A percentile compares a stretch with the other conserved stretches of the same genome.
phyloP scores from a whole-genome alignment of 2,797 vertebrate genomes.

The Acanthis flammea region DNA sequence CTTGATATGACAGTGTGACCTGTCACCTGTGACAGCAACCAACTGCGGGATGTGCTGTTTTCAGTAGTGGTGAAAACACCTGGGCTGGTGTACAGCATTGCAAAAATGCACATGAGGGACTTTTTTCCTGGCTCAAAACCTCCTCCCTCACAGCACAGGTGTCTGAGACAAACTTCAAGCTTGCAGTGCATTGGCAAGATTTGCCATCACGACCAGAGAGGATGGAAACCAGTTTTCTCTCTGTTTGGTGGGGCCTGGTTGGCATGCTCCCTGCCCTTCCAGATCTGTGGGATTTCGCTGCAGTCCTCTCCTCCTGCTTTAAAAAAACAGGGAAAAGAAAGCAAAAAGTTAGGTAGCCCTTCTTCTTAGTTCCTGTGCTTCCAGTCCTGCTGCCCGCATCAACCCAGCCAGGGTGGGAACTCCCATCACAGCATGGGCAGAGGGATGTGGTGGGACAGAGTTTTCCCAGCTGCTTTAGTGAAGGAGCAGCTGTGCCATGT shows the following conservation, averaged over 20 bases:
- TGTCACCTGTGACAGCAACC: background rate
- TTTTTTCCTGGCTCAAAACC: background rate
- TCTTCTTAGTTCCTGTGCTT: background rate
- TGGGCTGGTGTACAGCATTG: background rate
- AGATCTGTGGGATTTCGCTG: background rate
- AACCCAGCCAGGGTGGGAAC: fast-evolving
- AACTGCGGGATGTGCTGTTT: fast-evolving
- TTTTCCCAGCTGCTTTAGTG: background rate
- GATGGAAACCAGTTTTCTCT: background rate
- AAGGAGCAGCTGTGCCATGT: background rate
- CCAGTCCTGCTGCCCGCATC: background rate
- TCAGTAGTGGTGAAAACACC: fast-evolving
- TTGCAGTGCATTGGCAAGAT: fast-evolving
- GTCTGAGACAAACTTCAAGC: background rate
- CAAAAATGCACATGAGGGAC: fast-evolving
- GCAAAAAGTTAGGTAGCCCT: background rate
- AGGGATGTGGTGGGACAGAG: fast-evolving
- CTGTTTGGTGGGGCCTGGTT: background rate
- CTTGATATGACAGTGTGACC: fast-evolving
- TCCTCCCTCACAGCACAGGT: background rate
- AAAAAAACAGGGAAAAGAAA: background rate
- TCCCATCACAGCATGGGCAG: background rate
- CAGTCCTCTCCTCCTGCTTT: background rate
- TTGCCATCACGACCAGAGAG: background rate
- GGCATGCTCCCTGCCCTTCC: background rate